phyloP scores from a whole-genome alignment of 2,888 invertebrate species.

The Atrina japonica region DNA sequence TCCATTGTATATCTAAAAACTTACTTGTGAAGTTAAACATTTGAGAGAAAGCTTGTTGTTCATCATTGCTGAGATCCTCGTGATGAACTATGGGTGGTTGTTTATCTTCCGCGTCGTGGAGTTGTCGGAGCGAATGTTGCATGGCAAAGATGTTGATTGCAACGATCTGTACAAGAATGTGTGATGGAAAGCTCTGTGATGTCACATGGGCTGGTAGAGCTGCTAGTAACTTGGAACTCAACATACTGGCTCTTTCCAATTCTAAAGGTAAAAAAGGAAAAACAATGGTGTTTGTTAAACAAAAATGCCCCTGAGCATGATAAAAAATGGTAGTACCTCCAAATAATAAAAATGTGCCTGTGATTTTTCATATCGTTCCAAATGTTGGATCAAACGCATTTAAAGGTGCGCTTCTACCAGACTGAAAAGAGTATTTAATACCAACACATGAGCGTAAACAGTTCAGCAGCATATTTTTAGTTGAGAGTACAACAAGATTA shows the following conservation, averaged over 20 bases:
- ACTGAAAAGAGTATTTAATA: too few relatives aligned
- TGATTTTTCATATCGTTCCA: neutral
- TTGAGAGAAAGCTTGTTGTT: slow-evolving; percentile 83
- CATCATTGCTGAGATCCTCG: slow-evolving; percentile 38
- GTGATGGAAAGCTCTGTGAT: slow-evolving; percentile 88
- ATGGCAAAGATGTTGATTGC: slow-evolving; percentile 89
- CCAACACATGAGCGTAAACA: too few relatives aligned
- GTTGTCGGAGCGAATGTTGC: slow-evolving; percentile 66
- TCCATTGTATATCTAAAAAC: too few relatives aligned
- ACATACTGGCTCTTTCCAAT: slow-evolving; percentile 84
- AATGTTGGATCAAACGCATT: too few relatives aligned
- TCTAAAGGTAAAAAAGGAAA: slow-evolving; percentile 73
- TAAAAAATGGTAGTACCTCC: neutral
- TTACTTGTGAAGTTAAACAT: slow-evolving; percentile 86
- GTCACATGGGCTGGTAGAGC: slow-evolving; percentile 89
- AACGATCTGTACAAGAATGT: slow-evolving; percentile 89
- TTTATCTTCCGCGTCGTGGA: slow-evolving; percentile 43
- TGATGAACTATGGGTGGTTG: slow-evolving; percentile 28
- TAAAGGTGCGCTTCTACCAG: too few relatives aligned
- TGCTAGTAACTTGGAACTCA: slow-evolving; percentile 86
- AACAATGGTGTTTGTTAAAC: neutral
- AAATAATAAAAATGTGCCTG: neutral
- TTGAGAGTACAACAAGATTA: too few relatives aligned
- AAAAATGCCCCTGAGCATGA: too few relatives aligned
- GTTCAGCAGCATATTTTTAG: too few relatives aligned